Conservation (phyloP, 2,113 vertebrate genomes). For the Dipodomys merriami region DNA sequence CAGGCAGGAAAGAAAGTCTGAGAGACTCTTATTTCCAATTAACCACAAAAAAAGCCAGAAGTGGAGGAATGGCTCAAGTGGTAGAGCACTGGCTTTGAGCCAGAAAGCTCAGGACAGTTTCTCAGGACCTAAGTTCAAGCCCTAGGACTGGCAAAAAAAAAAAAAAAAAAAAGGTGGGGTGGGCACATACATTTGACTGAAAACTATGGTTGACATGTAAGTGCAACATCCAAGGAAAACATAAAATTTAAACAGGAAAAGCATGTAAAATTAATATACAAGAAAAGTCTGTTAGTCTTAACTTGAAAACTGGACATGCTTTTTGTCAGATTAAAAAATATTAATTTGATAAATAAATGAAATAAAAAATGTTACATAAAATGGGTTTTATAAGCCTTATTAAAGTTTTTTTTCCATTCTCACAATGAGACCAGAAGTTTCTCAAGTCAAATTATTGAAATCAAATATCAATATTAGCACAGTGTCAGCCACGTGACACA, state of each 20-base stretch:
- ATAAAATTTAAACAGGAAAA: slow-evolving; percentile 33
- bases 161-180: not conserved
- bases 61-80: too few relatives aligned
- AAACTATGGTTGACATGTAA: slow-evolving; percentile 16
- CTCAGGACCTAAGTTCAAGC: too few relatives aligned
- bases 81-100: too few relatives aligned
- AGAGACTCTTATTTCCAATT: too few relatives aligned
- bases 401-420: not conserved
- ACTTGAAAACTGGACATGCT: not conserved
- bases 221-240: slow-evolving; percentile 10
- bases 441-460: not conserved
- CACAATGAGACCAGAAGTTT: slow-evolving; percentile 27
- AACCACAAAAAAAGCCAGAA: too few relatives aligned
- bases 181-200: slow-evolving; percentile 2
- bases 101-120: too few relatives aligned
- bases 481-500: not conserved
- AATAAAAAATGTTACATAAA: slow-evolving; percentile 43
- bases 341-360: slow-evolving; percentile 5
- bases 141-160: too few relatives aligned
- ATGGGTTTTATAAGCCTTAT: not conserved
- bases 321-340: slow-evolving; percentile 43
- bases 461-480: not conserved
- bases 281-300: not conserved
- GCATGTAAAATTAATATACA: not conserved
- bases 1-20: too few relatives aligned